A percentile compares a stretch with the other conserved stretches of the same genome.
Evolutionary conservation across 2,888 invertebrate genomes (phyloP).

Genomic region (Nebria salina): DNA sequence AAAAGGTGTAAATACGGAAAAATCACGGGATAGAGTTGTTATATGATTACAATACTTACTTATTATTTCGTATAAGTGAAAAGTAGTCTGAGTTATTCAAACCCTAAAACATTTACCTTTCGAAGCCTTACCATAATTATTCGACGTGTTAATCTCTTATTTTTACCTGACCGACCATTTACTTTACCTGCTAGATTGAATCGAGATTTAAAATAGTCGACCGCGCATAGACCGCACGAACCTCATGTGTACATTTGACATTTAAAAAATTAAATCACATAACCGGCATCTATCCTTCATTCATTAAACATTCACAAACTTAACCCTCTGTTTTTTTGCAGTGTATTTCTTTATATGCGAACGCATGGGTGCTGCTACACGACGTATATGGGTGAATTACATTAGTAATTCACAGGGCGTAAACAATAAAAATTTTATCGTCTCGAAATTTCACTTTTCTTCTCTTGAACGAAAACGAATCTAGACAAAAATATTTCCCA

Average conservation of each 20-base stretch:
- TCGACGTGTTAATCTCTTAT: not conserved
- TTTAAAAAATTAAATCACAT: conserved; percentile 41
- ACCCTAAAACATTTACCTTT: not conserved
- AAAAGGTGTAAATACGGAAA: too few relatives aligned
- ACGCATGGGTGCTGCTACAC: not conserved
- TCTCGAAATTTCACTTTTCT: not conserved
- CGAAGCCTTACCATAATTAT: not conserved
- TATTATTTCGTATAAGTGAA: too few relatives aligned
- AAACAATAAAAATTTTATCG: not conserved
- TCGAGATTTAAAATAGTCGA: not conserved
- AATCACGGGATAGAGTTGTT: too few relatives aligned
- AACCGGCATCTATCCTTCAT: conserved; percentile 37
- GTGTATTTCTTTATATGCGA: not conserved
- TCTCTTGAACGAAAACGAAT: not conserved
- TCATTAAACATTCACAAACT: conserved; percentile 32
- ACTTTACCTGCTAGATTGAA: not conserved
- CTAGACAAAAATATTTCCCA: not conserved
- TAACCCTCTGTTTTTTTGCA: not conserved
- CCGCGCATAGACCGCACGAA: not conserved
- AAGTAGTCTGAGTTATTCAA: not conserved
- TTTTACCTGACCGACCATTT: not conserved
- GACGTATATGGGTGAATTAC: not conserved
- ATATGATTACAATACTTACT: too few relatives aligned
- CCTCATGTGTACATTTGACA: conserved; percentile 25
- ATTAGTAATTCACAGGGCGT: not conserved